Percentiles rank a stretch among this genome's conserved stretches.
phyloP scores from a whole-genome alignment of 2,888 invertebrate genomes.

The Pollenia angustigena region DNA sequence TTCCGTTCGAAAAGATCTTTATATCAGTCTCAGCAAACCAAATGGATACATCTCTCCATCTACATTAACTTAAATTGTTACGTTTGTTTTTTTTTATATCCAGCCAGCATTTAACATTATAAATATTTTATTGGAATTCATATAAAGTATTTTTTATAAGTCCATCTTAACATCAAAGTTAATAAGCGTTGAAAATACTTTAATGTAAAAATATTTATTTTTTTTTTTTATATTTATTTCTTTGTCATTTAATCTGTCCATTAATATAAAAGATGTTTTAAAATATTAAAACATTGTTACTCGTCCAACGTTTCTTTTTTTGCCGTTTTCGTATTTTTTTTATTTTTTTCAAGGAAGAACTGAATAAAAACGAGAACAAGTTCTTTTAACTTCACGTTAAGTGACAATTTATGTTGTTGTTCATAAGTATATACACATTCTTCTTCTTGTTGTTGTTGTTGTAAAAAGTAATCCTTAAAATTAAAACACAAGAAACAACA shows the following conservation, averaged over 20 bases:
- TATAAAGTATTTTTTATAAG: neutral
- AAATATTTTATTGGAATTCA: slow-evolving; percentile 27
- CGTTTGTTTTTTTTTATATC: slow-evolving; percentile 6
- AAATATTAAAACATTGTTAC: slow-evolving; percentile 56
- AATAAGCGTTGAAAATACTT: slow-evolving; percentile 38
- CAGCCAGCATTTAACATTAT: slow-evolving; percentile 1
- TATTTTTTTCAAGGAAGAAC: neutral
- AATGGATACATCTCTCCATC: neutral
- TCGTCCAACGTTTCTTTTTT: neutral
- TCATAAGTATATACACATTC: neutral
- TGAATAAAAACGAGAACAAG: neutral
- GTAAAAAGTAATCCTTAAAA: slow-evolving; percentile 61
- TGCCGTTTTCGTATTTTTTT: neutral
- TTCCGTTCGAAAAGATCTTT: too few species aligned
- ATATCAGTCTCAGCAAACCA: neutral
- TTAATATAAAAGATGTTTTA: slow-evolving; percentile 60
- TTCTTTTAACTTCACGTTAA: slow-evolving; percentile 59
- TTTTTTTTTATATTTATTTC: slow-evolving; percentile 1
- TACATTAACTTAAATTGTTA: neutral
- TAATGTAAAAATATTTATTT: slow-evolving; percentile 6
- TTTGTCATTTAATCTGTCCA: slow-evolving; percentile 65
- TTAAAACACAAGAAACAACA: slow-evolving; percentile 29
- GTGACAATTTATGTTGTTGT: slow-evolving; percentile 68
- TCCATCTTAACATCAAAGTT: slow-evolving; percentile 32
- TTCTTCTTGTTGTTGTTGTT: slow-evolving; percentile 35